These are phyloP conservation scores for Hylaeus anthracinus DNA, from an alignment of 1,140 invertebrate species.

Conservation along the genomic window DNA sequence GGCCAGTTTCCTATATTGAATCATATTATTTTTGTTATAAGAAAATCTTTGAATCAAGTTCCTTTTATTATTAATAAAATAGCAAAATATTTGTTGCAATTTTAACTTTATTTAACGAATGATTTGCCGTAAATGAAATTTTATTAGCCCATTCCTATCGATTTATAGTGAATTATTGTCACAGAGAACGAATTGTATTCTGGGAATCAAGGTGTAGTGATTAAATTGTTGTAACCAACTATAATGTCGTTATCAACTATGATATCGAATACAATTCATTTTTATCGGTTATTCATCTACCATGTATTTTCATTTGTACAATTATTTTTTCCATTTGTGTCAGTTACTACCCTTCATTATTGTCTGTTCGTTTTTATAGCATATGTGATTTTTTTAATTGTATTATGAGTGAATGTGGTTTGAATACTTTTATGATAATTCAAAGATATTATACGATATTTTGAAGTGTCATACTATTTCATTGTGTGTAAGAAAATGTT, in stretches of 20 bases:
- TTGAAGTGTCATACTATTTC: conserved; percentile 27
- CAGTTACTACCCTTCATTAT: conserved; percentile 34
- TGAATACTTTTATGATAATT: conserved; percentile 36
- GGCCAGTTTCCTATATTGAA: conserved; percentile 5
- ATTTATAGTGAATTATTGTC: conserved; percentile 26
- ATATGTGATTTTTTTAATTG: conserved; percentile 47
- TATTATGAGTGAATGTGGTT: conserved; percentile 45
- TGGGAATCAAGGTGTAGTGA: not conserved
- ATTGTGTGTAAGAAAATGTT: conserved; percentile 5
- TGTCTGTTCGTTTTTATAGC: conserved; percentile 42
- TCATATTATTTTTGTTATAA: conserved; percentile 1
- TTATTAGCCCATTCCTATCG: conserved; percentile 29
- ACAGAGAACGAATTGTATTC: conserved; percentile 14
- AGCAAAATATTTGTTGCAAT: not conserved
- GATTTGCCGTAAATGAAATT: not conserved
- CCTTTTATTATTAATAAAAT: conserved; percentile 6
- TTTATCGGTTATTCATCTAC: conserved; percentile 33
- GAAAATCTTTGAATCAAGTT: conserved; percentile 19
- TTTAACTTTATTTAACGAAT: conserved; percentile 2
- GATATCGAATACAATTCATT: conserved; percentile 37
- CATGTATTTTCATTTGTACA: conserved; percentile 32
- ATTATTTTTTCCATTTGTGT: conserved; percentile 37
- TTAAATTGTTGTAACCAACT: conserved; percentile 12
- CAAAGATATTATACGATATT: conserved; percentile 12
- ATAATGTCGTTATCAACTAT: conserved; percentile 29